Percentiles rank a stretch among this genome's conserved stretches.
These are phyloP conservation scores for Lymantria monacha DNA, from an alignment of 2,888 invertebrate genomes.

Conservation along the genomic window DNA sequence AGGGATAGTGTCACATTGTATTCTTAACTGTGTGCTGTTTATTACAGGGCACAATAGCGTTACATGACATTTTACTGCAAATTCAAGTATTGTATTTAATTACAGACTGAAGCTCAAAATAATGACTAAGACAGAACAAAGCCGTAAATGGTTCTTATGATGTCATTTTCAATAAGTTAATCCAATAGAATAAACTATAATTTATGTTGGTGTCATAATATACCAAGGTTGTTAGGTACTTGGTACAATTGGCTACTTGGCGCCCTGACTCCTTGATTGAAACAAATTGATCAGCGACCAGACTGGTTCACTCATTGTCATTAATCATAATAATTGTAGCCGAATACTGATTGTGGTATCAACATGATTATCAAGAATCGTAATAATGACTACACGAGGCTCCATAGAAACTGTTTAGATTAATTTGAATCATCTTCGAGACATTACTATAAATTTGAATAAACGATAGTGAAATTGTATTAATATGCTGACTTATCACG, in stretches of 20 bases:
- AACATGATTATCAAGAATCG: conserved; percentile 5
- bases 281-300: conserved; percentile 11
- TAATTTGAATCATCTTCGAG: background rate
- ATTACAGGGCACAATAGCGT: too few relatives aligned
- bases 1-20: too few relatives aligned
- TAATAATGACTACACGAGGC: background rate
- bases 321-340: conserved; percentile 31
- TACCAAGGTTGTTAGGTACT: conserved; percentile 1
- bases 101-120: background rate
- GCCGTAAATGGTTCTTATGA: background rate
- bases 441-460: too few relatives aligned
- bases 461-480: too few relatives aligned
- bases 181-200: conserved; percentile 19
- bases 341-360: conserved; percentile 22
- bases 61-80: too few relatives aligned
- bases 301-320: conserved; percentile 9
- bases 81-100: background rate
- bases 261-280: conserved; percentile 10
- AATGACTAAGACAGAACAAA: background rate
- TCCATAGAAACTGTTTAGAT: conserved; percentile 1
- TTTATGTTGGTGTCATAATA: conserved; percentile 18
- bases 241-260: conserved; percentile 19
- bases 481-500: too few relatives aligned
- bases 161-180: conserved; percentile 20
- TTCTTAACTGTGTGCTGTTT: too few relatives aligned